Evolutionary conservation across 2,888 invertebrate species (phyloP), one percentile per base, ranked within the genome.

Genomic region (Pseudococcus viburni): DNA sequence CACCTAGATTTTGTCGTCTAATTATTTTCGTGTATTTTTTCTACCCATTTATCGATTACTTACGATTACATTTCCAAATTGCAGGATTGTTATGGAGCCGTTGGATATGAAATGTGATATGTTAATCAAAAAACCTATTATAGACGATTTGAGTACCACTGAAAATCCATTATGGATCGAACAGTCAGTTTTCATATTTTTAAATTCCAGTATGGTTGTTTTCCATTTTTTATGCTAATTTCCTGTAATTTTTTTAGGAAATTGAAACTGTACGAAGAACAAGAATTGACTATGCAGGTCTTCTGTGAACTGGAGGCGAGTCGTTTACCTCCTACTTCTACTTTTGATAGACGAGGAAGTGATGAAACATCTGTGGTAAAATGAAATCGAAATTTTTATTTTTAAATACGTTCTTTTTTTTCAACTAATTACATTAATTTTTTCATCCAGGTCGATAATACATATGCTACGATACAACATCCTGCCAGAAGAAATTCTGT

Each of bases 101-200:
- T 94, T 95, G 87, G 95, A 96, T 90, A 95, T 95, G 90, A 95
- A 96, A 89, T 96, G 96, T 88, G 96, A 97, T 91, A 96, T 96
- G 83, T 92, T 97, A 17, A 96, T 96, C 39, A 95, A 96, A 89
- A 94, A 96, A 89, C 94, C 96, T 89, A 89, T 90, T 55, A 94
- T 96, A 55, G 96, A 97, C 90, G 96, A 97, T 91, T 92, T 96
- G 84, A 96, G 96, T 90, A 97, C 96, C 0, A 97, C 97, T 0
- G 97, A 97, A 92, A 97, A 97, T 93, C 97, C 97, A 0, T 92
- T 97, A 17, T 97, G 97, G 97, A 95, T 97, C 91, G 97, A 97
- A 93, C 97, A 96, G 95, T 95, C 91, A 93, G 94, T 68, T 17
- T 64, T 42, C 8, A 77, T 2, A 1, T 9, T 9, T 87, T 87